A percentile compares a stretch with the other conserved stretches of the same genome.
Evolutionary conservation across 2,797 vertebrate species (phyloP).

Genomic region (Chaetophractus vellerosus): DNA sequence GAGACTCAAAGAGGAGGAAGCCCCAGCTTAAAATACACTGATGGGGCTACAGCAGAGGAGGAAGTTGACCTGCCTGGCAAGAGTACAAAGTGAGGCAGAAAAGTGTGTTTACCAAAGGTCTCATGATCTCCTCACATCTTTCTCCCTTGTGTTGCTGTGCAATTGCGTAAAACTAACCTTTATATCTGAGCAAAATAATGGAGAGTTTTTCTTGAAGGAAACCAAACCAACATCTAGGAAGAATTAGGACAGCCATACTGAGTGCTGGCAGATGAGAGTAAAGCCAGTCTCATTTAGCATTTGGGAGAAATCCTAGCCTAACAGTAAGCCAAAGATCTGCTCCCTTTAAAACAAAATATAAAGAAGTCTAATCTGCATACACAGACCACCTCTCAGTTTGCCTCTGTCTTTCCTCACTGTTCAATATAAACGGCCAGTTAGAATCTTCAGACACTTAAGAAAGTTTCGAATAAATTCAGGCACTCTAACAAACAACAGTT

Average conservation of each 20-base stretch:
- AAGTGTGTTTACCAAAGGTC: neutral
- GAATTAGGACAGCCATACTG: neutral
- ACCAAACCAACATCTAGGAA: neutral
- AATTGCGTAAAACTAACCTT: neutral
- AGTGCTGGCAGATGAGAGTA: neutral
- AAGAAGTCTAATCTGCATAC: neutral
- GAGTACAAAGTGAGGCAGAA: neutral
- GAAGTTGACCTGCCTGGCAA: neutral
- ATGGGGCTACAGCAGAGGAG: rapidly evolving
- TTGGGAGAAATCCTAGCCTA: neutral
- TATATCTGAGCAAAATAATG: neutral
- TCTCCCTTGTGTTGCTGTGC: neutral
- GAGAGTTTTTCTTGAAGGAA: neutral
- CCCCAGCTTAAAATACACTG: too few species aligned
- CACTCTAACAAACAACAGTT: neutral
- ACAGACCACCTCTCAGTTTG: neutral
- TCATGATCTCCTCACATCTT: neutral
- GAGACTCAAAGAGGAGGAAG: neutral
- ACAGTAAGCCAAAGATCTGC: neutral
- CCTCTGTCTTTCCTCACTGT: neutral
- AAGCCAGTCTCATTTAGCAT: neutral
- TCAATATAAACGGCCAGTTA: neutral
- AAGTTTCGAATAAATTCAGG: neutral
- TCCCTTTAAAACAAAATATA: neutral
- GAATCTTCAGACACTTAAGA: neutral